Conservation (phyloP, 2,888 invertebrate species). For the Protodeltote pygarga region DNA sequence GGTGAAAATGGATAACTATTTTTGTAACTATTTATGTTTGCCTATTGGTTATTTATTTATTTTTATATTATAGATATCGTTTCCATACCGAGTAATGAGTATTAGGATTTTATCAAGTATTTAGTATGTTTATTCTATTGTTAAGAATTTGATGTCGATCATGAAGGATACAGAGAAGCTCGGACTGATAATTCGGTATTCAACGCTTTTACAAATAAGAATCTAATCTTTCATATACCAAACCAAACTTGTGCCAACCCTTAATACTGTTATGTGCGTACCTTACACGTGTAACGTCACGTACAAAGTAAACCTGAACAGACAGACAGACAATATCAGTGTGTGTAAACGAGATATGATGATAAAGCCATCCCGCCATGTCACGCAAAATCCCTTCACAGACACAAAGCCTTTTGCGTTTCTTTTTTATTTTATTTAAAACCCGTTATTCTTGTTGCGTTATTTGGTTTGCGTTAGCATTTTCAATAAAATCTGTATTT, state of each 20-base stretch:
- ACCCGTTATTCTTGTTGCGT: slow-evolving; percentile 28
- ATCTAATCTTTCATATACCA: too few relatives aligned
- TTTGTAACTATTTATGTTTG: too few relatives aligned
- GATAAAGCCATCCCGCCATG: slow-evolving; percentile 69
- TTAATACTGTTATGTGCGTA: slow-evolving; percentile 13
- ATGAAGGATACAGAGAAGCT: too few relatives aligned
- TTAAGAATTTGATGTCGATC: too few relatives aligned
- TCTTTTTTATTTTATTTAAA: slow-evolving; percentile 68
- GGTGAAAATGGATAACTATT: too few relatives aligned
- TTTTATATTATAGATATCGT: too few relatives aligned
- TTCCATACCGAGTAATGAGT: too few relatives aligned
- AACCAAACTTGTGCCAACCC: not conserved
- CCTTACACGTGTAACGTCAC: slow-evolving; percentile 17
- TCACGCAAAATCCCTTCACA: slow-evolving; percentile 71
- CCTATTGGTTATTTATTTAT: too few relatives aligned
- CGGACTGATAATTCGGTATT: too few relatives aligned
- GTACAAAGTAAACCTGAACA: slow-evolving; percentile 30
- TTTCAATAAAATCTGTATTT: slow-evolving; percentile 46
- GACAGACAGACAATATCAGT: slow-evolving; percentile 27
- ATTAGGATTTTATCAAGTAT: too few relatives aligned
- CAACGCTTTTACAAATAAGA: too few relatives aligned
- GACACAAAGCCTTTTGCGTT: slow-evolving; percentile 65
- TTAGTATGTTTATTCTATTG: too few relatives aligned
- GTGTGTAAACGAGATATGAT: slow-evolving; percentile 63
- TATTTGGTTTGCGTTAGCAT: slow-evolving; percentile 41